Conservation (phyloP, 2,797 vertebrate genomes). For the Rachycentron canadum region DNA sequence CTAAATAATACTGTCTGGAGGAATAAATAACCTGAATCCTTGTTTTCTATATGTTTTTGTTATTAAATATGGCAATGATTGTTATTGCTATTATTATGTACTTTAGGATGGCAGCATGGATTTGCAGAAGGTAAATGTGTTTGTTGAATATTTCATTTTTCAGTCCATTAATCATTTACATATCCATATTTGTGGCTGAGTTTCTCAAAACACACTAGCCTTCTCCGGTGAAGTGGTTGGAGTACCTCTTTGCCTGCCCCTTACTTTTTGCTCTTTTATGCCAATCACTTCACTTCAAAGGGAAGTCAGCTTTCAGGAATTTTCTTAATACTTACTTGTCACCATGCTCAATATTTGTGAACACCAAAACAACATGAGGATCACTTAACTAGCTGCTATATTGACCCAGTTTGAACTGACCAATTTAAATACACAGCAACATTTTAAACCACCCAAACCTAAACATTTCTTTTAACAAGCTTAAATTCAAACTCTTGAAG, state of each 20-base stretch:
- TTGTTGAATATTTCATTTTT: conserved; percentile 5
- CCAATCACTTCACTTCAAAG: conserved; percentile 36
- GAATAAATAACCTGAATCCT: background rate
- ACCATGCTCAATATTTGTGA: background rate
- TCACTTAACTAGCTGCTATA: conserved; percentile 4
- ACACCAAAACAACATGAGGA: conserved; percentile 9
- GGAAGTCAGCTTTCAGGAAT: conserved; percentile 9
- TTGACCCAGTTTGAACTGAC: conserved; percentile 7
- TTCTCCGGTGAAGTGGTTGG: conserved; percentile 1
- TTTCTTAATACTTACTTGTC: conserved; percentile 13
- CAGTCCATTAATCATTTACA: conserved; percentile 22
- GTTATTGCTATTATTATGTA: background rate
- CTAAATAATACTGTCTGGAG: background rate
- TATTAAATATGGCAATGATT: background rate
- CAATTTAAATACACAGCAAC: conserved; percentile 8
- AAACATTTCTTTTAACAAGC: conserved; percentile 4
- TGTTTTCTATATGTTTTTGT: background rate
- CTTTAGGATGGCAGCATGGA: background rate
- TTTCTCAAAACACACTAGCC: background rate
- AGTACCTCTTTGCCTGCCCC: background rate
- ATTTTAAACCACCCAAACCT: background rate
- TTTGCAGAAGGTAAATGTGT: conserved; percentile 16
- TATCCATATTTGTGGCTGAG: background rate
- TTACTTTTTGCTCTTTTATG: conserved; percentile 8
- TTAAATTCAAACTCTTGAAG: background rate